Percentiles rank a stretch among this genome's conserved stretches.
These are phyloP conservation scores for Pterocles gutturalis DNA, from an alignment of 2,113 vertebrate genomes.

Conservation along the genomic window DNA sequence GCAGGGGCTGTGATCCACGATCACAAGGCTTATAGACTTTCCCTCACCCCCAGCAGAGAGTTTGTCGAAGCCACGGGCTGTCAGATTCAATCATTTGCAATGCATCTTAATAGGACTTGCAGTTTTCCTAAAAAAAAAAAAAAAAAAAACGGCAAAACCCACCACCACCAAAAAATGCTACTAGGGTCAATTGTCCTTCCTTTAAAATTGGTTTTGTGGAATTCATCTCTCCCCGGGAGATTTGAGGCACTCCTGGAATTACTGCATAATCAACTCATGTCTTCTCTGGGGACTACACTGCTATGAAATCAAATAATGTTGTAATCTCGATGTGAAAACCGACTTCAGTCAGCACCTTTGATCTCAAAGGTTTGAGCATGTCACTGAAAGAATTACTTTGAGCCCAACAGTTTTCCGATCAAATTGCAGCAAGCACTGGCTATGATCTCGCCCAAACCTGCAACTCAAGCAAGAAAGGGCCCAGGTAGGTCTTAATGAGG, in stretches of 20 bases:
- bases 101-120: constrained; percentile 9
- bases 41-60: not conserved
- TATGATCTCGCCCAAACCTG: not conserved
- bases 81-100: constrained; percentile 30
- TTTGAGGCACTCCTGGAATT: constrained; percentile 35
- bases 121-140: not conserved
- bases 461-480: not conserved
- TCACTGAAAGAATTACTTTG: constrained; percentile 18
- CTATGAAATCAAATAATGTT: constrained; percentile 51
- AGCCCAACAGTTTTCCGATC: not conserved
- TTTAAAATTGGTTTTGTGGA: constrained; percentile 47
- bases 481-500: not conserved
- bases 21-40: not conserved
- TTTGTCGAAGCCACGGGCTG: not conserved
- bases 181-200: constrained; percentile 15
- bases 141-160: not conserved
- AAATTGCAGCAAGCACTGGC: not conserved
- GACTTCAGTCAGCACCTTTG: constrained; percentile 55
- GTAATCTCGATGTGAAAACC: constrained; percentile 39
- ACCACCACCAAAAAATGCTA: not conserved
- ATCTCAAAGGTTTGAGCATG: constrained; percentile 8
- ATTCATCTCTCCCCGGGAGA: not conserved
- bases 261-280: constrained; percentile 30
- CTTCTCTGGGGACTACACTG: constrained; percentile 28
- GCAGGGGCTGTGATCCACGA: not conserved